Percentiles rank a stretch among this genome's conserved stretches.
Evolutionary conservation across 2,113 vertebrate genomes (phyloP).

Genomic region (Smithornis capensis): DNA sequence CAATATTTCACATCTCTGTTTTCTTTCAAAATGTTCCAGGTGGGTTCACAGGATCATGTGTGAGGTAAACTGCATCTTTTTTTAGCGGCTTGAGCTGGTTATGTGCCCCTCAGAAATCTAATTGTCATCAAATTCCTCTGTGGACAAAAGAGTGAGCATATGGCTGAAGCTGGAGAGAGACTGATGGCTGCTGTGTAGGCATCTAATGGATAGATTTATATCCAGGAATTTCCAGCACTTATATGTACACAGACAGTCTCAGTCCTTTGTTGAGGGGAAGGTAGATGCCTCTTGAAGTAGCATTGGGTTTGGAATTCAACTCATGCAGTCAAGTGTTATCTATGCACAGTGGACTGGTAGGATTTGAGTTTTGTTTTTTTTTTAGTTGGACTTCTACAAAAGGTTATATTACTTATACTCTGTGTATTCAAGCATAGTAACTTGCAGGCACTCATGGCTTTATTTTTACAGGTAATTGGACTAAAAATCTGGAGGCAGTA

Average conservation of each 20-base stretch:
- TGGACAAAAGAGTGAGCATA: background rate
- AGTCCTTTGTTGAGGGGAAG: accelerated
- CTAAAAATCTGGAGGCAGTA: background rate
- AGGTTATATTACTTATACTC: background rate
- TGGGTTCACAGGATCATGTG: background rate
- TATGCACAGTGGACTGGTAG: background rate
- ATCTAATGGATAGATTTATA: background rate
- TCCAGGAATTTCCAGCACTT: background rate
- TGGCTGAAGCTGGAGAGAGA: background rate
- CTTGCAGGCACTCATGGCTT: background rate
- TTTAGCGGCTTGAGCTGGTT: background rate
- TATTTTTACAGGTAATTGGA: background rate
- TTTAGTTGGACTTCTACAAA: background rate
- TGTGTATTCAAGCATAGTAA: background rate
- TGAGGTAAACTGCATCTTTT: background rate
- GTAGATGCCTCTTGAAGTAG: background rate
- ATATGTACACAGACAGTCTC: background rate
- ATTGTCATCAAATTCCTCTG: background rate
- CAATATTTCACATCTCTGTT: background rate
- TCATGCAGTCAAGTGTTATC: background rate
- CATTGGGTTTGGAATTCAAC: background rate
- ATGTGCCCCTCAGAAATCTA: background rate
- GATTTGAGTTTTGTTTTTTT: background rate
- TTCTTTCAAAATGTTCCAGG: background rate
- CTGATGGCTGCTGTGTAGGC: background rate